These are phyloP conservation scores for Xenentodon cancila DNA, from an alignment of 2,797 vertebrate species.

Conservation along the genomic window DNA sequence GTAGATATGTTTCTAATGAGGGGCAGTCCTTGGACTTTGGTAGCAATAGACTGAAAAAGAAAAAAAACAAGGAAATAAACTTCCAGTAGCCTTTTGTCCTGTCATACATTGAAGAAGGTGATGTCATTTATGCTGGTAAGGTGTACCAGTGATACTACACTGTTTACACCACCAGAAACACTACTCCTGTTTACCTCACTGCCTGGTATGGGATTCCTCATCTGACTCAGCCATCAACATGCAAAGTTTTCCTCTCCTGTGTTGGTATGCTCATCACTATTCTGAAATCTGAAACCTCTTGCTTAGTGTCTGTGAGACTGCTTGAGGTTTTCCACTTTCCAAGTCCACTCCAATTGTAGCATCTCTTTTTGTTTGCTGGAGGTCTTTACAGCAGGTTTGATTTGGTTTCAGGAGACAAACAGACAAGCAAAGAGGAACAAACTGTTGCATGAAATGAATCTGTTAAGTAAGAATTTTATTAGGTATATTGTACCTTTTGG, in stretches of 20 bases:
- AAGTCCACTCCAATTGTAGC: slow-evolving; percentile 33
- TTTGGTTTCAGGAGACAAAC: slow-evolving; percentile 52
- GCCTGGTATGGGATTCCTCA: slow-evolving; percentile 34
- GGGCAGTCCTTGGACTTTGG: slow-evolving; percentile 16
- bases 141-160: slow-evolving; percentile 65
- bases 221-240: slow-evolving; percentile 46
- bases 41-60: not conserved
- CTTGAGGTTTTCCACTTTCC: slow-evolving; percentile 23
- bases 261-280: slow-evolving; percentile 51
- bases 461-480: slow-evolving; percentile 7
- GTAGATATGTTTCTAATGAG: slow-evolving; percentile 1
- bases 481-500: not conserved
- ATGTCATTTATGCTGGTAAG: slow-evolving; percentile 63
- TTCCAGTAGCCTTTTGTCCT: slow-evolving; percentile 20
- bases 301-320: slow-evolving; percentile 14
- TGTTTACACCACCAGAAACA: slow-evolving; percentile 62
- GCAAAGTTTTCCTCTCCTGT: slow-evolving; percentile 10
- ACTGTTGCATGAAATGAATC: slow-evolving; percentile 29
- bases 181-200: slow-evolving; percentile 52
- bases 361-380: slow-evolving; percentile 40
- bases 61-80: slow-evolving; percentile 2
- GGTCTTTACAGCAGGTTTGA: slow-evolving; percentile 42
- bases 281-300: slow-evolving; percentile 61
- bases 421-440: slow-evolving; percentile 38
- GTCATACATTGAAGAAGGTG: slow-evolving; percentile 52